These are phyloP conservation scores for Caenorhabditis angaria DNA, from an alignment of 2,888 invertebrate genomes.

Conservation along the genomic window DNA sequence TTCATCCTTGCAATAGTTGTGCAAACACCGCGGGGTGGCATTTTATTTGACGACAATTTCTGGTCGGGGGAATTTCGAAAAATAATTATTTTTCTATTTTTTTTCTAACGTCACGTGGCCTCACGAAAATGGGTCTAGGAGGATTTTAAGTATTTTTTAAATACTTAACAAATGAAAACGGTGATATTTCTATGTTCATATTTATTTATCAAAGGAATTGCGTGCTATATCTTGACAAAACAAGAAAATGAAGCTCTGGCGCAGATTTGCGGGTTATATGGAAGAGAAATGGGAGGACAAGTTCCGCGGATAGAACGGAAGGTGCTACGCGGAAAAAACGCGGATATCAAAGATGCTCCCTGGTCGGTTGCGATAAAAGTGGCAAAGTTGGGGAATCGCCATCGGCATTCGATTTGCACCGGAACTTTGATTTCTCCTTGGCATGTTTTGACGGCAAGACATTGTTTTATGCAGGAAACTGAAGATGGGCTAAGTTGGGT, in stretches of 20 bases:
- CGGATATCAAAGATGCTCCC: slow-evolving; percentile 21
- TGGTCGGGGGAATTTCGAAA: background rate
- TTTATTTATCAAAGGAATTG: background rate
- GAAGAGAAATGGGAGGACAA: background rate
- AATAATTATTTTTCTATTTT: background rate
- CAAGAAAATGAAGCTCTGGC: background rate
- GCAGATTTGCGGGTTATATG: background rate
- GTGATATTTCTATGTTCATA: background rate
- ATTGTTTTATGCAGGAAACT: slow-evolving; percentile 18
- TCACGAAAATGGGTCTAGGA: too few species aligned
- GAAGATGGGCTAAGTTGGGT: background rate
- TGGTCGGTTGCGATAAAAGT: slow-evolving; percentile 24
- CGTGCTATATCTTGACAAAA: background rate
- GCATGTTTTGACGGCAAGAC: slow-evolving; percentile 28
- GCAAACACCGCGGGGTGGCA: background rate
- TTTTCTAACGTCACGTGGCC: too few species aligned
- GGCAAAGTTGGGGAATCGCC: background rate
- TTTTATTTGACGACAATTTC: background rate
- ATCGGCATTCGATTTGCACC: slow-evolving; percentile 12
- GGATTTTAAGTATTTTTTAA: too few species aligned
- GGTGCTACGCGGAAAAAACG: slow-evolving; percentile 14
- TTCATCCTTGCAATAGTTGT: background rate
- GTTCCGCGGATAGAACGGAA: too few species aligned
- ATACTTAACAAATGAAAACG: background rate
- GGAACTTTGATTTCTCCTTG: slow-evolving; percentile 27